These are phyloP conservation scores for Noctua fimbriata DNA, from an alignment of 2,888 invertebrate genomes.

Conservation along the genomic window DNA sequence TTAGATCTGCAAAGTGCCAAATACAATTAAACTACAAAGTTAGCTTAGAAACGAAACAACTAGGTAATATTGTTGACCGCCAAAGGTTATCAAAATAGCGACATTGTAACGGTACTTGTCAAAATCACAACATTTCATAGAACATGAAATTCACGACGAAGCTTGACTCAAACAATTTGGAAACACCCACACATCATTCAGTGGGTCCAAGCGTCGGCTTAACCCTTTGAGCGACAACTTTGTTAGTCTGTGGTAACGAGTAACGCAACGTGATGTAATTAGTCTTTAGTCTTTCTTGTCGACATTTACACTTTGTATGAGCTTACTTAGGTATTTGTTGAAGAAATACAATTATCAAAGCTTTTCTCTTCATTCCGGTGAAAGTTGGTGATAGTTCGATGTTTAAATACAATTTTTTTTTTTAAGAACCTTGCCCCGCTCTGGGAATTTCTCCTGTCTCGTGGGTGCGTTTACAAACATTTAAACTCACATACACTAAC, in stretches of 20 bases:
- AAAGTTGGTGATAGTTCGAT: no score
- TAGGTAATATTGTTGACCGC: neutral
- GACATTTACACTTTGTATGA: neutral
- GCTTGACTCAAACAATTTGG: slow-evolving; percentile 4
- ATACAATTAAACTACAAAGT: neutral
- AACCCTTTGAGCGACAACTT: neutral
- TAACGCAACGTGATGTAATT: neutral
- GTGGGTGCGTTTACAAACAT: no score
- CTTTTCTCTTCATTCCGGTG: neutral
- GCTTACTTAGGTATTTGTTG: neutral
- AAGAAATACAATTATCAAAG: neutral
- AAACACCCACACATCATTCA: slow-evolving; percentile 18
- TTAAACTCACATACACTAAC: no score
- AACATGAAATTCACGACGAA: neutral
- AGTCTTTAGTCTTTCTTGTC: neutral
- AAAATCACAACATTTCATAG: neutral
- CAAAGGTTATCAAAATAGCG: neutral
- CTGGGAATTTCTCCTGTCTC: no score
- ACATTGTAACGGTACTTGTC: neutral
- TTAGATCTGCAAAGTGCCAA: neutral
- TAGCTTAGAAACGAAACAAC: neutral
- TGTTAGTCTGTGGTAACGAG: slow-evolving; percentile 13
- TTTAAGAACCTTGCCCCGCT: no score
- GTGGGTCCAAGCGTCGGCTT: neutral
- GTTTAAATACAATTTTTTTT: no score